These are phyloP conservation scores for Barbus barbus DNA, from an alignment of 2,113 vertebrate species.

Conservation along the genomic window DNA sequence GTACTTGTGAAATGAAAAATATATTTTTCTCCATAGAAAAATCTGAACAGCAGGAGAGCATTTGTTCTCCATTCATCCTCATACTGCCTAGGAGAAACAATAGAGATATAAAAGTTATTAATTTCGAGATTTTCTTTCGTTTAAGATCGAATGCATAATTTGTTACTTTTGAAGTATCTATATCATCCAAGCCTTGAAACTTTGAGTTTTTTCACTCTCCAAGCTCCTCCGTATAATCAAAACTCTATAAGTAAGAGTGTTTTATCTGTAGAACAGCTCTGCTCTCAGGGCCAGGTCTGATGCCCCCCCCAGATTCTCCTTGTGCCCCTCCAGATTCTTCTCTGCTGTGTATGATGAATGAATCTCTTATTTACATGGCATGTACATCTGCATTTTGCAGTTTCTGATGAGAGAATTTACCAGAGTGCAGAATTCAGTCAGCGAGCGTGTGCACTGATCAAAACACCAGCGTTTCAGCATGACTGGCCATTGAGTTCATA, in stretches of 20 bases:
- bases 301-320: too few species aligned
- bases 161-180: background rate
- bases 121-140: background rate
- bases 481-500: too few species aligned
- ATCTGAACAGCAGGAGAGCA: background rate
- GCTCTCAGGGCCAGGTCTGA: too few species aligned
- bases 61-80: background rate
- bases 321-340: too few species aligned
- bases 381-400: too few species aligned
- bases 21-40: background rate
- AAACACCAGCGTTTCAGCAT: too few species aligned
- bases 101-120: background rate
- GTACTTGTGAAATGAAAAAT: background rate
- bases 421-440: too few species aligned
- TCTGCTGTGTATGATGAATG: too few species aligned
- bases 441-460: too few species aligned
- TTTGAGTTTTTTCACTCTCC: background rate
- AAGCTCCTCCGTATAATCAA: background rate
- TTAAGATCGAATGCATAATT: constrained; percentile 25
- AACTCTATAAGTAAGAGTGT: background rate
- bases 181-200: background rate
- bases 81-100: background rate
- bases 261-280: constrained; percentile 19
- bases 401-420: too few species aligned
- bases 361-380: too few species aligned